These are phyloP conservation scores for Galerucella nymphaeae DNA, from an alignment of 2,888 invertebrate genomes.

Conservation along the genomic window DNA sequence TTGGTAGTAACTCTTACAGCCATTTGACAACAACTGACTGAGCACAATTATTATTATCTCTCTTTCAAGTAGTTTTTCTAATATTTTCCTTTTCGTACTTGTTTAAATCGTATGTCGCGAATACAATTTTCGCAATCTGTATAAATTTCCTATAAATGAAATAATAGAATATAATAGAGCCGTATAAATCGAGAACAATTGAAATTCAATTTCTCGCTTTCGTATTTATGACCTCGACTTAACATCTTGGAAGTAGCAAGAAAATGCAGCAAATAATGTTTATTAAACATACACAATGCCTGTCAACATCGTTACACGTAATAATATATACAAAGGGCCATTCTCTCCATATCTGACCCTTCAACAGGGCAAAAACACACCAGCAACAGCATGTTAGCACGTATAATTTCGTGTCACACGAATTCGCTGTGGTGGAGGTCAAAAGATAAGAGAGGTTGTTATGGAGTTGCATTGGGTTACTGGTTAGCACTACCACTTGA, in stretches of 20 bases:
- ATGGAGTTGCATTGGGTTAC: not conserved
- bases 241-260: not conserved
- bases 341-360: slow-evolving; percentile 11
- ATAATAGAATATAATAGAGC: no score
- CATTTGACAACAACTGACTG: no score
- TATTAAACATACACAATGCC: slow-evolving; percentile 13
- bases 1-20: no score
- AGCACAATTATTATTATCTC: no score
- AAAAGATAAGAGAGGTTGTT: slow-evolving; percentile 14
- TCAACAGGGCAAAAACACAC: slow-evolving; percentile 26
- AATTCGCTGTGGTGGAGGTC: slow-evolving; percentile 19
- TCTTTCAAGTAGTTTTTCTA: no score
- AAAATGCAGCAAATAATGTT: slow-evolving; percentile 2
- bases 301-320: slow-evolving; percentile 27
- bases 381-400: slow-evolving; percentile 36
- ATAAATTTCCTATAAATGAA: no score
- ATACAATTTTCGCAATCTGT: no score
- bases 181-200: not conserved
- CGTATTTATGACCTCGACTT: not conserved
- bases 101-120: no score
- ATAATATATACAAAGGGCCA: slow-evolving; percentile 17
- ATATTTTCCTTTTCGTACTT: no score
- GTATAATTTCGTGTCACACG: slow-evolving; percentile 31
- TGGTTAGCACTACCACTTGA: slow-evolving; percentile 12
- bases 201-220: not conserved